Conservation (phyloP, 2,113 vertebrate genomes). For the Gadus macrocephalus region DNA sequence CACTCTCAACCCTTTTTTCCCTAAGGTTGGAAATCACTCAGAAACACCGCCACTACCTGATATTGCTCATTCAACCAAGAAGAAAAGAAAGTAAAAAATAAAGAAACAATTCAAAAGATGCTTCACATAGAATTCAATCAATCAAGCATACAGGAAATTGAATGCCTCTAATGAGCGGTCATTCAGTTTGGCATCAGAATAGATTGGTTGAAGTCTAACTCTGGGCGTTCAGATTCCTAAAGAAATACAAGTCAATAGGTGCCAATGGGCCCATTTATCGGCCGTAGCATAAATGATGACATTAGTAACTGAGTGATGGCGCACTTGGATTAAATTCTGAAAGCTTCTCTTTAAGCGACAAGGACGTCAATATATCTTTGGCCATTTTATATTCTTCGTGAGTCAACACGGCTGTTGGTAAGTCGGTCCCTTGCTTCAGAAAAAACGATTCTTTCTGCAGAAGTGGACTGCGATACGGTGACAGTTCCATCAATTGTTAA, state of each 20-base stretch:
- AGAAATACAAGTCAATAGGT: conserved; percentile 50
- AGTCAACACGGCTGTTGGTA: conserved; percentile 24
- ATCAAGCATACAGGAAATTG: too few species aligned
- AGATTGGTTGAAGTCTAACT: neutral
- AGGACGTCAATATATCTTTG: conserved; percentile 44
- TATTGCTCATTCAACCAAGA: too few species aligned
- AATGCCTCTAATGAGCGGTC: too few species aligned
- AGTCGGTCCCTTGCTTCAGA: conserved; percentile 37
- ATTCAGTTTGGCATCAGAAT: too few species aligned
- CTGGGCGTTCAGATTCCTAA: conserved; percentile 36
- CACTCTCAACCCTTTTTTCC: too few species aligned
- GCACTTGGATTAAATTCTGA: conserved; percentile 46
- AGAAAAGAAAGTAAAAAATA: too few species aligned
- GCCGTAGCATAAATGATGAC: conserved; percentile 49
- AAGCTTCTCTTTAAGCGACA: conserved; percentile 36
- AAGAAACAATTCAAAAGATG: too few species aligned
- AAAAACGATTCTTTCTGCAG: conserved; percentile 53
- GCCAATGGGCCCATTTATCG: conserved; percentile 44
- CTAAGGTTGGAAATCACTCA: too few species aligned
- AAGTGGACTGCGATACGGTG: conserved; percentile 48
- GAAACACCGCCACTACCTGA: too few species aligned
- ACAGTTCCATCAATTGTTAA: conserved; percentile 67
- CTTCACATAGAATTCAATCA: too few species aligned
- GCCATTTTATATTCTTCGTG: conserved; percentile 32
- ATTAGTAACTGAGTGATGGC: conserved; percentile 59